Conservation (phyloP, 2,888 invertebrate genomes). For the Acanthosepion lycidas region DNA sequence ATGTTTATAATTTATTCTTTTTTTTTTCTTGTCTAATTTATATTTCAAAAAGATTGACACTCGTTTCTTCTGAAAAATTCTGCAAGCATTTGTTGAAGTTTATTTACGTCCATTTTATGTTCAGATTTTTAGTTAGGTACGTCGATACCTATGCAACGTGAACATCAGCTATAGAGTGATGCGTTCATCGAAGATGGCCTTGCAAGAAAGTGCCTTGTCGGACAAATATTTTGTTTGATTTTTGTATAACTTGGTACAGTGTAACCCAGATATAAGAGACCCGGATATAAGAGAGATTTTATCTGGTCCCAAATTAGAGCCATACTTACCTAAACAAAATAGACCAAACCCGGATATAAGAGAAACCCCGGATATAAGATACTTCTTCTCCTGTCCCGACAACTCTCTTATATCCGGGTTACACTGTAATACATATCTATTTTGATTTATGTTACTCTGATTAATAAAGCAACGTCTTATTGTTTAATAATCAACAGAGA, state of each 20-base stretch:
- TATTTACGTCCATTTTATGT: too few relatives aligned
- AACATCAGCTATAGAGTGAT: neutral
- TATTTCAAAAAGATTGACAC: neutral
- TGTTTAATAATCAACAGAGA: neutral
- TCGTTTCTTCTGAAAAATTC: neutral
- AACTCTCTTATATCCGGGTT: too few relatives aligned
- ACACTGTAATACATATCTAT: neutral
- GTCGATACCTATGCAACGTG: neutral
- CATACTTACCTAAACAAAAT: too few relatives aligned
- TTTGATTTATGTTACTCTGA: neutral
- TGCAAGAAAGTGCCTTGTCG: neutral
- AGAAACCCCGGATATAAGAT: too few relatives aligned
- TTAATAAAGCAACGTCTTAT: neutral
- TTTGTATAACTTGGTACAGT: neutral
- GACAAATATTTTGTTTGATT: neutral
- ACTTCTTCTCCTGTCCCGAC: too few relatives aligned
- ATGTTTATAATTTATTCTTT: neutral
- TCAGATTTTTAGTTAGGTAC: too few relatives aligned
- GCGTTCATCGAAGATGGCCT: neutral
- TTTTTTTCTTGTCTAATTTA: neutral
- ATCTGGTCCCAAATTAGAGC: too few relatives aligned
- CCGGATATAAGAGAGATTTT: too few relatives aligned
- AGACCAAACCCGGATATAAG: too few relatives aligned
- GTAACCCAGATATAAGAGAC: too few relatives aligned
- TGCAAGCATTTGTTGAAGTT: too few relatives aligned